Evolutionary conservation across 1,140 invertebrate genomes (phyloP), one percentile per base, ranked within the genome.

Genomic region (Colletes latitarsis): DNA sequence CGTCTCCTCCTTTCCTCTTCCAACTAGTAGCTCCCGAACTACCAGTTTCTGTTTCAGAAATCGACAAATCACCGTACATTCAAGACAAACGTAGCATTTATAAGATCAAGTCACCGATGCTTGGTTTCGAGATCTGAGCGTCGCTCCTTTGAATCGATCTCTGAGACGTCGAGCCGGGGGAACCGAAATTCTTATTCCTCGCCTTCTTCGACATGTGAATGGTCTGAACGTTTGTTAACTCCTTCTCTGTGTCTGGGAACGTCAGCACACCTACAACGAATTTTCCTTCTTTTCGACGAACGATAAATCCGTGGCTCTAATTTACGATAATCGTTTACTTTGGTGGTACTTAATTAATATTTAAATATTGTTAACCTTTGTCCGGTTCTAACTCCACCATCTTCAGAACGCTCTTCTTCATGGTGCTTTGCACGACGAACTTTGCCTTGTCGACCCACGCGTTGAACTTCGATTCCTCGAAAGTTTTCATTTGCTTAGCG

Each of bases 401-500:
- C 81, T 93, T 95, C 9, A 97, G 87, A 49, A 97, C 94, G 81
- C 95, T 96, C 83, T 94, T 95, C 68, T 95, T 95, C 94, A 97
- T 95, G 3, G 95, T 94, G 53, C 94, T 93, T 49, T 94, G 94
- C 0, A 96, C 93, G 6, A 95, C 92, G 15, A 91, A 89, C 0
- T 94, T 92, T 0, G 95, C 94, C 8, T 93, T 94, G 5, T 95
- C 89, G 8, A 95, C 89, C 95, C 96, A 97, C 0, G 94, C 91
- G 12, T 95, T 93, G 76, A 94, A 96, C 77, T 95, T 96, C 0
- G 88, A 86, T 60, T 97, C 95, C 92, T 98, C 97, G 89, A 96
- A 98, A 1, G 94, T 92, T 88, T 96, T 96, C 94, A 98, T 95
- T 43, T 96, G 93, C 82, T 96, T 96, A 2, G 95, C 96, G 6